These are phyloP conservation scores for Andrena flavipes DNA, from an alignment of 2,888 invertebrate genomes.

Conservation along the genomic window DNA sequence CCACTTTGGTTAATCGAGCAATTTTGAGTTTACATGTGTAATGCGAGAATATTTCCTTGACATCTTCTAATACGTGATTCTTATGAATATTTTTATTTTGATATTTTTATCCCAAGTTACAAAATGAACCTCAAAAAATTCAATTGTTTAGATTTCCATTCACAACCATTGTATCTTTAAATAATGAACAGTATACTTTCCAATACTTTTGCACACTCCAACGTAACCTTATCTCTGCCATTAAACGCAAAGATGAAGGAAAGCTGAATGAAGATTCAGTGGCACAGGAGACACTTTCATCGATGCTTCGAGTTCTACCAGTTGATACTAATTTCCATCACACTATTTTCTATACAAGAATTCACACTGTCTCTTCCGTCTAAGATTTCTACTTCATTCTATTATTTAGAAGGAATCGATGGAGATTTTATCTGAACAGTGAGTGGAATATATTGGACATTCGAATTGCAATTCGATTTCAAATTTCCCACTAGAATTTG, in stretches of 20 bases:
- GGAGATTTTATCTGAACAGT: background rate
- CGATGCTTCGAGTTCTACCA: background rate
- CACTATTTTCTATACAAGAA: background rate
- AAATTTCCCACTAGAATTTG: conserved; percentile 8
- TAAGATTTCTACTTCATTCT: background rate
- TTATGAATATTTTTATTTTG: too few species aligned
- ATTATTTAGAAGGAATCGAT: background rate
- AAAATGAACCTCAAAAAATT: background rate
- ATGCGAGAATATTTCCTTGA: background rate
- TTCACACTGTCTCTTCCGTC: background rate
- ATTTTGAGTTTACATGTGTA: background rate
- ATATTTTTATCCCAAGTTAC: too few species aligned
- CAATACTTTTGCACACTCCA: conserved; percentile 29
- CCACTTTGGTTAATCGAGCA: background rate
- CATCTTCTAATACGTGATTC: too few species aligned
- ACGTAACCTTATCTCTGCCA: conserved; percentile 32
- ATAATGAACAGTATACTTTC: conserved; percentile 46
- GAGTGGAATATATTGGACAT: background rate
- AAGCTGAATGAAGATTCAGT: conserved; percentile 38
- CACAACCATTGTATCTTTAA: conserved; percentile 43
- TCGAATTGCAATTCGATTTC: conserved; percentile 10
- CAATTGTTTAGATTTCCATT: conserved; percentile 37
- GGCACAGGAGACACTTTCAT: conserved; percentile 10
- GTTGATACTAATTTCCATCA: background rate
- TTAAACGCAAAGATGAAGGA: conserved; percentile 27